Conservation (phyloP, 2,888 invertebrate genomes). For the Macroteleia sp. region DNA sequence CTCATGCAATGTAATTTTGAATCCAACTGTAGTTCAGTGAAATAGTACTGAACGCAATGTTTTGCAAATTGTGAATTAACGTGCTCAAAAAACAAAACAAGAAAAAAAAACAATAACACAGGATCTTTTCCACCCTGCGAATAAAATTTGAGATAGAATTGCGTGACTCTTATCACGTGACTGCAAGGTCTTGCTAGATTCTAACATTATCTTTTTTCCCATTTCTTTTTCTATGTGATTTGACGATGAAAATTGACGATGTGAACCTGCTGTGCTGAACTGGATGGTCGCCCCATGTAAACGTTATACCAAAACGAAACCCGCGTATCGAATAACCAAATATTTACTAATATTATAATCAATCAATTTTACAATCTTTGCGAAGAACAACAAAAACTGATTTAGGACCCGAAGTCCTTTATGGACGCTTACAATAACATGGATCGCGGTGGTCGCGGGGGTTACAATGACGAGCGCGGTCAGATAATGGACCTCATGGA, state of each 20-base stretch:
- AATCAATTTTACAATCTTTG: no score
- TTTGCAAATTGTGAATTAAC: no score
- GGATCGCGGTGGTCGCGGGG: constrained; percentile 82
- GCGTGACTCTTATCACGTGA: constrained; percentile 46
- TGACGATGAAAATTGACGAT: constrained; percentile 83
- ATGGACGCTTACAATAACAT: constrained; percentile 84
- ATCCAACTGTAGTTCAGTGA: no score
- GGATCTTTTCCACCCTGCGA: constrained; percentile 61
- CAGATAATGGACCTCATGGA: constrained; percentile 84
- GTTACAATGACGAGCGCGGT: constrained; percentile 82
- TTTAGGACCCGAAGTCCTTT: constrained; percentile 84
- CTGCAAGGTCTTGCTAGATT: constrained; percentile 59
- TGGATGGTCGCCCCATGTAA: constrained; percentile 82
- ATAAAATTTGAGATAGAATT: constrained; percentile 9
- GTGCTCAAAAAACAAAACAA: no score
- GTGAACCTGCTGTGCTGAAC: constrained; percentile 82
- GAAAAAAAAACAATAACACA: no score
- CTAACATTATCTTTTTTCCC: constrained; percentile 84
- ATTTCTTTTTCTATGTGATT: constrained; percentile 84
- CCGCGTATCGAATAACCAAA: constrained; percentile 9
- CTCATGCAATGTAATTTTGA: no score
- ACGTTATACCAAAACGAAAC: constrained; percentile 54
- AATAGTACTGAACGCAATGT: no score
- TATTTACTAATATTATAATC: no score
- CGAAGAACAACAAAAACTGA: no score